Base-by-base conservation (phyloP, 2,888 invertebrate species). In the Thyatira batis region DNA sequence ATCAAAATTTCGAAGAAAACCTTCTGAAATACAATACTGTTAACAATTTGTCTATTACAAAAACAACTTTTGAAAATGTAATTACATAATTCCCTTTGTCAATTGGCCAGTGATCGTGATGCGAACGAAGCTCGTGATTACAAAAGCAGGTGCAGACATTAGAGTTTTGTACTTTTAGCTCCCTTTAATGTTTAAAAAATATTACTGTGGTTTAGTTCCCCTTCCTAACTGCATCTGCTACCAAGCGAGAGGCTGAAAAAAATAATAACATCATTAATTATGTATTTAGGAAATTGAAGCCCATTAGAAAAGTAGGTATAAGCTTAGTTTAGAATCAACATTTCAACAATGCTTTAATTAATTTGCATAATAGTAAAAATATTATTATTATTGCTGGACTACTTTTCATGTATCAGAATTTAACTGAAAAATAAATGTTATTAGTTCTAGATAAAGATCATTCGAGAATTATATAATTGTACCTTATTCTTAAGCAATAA, bases 151-250 rank as follows among this genome's bases (percentile, higher is more conserved):
- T 75, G 72, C 51, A 8, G 49, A 53, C 53, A 52, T 39, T 39
- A 53, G 33, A 65, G 64, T 50, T 76, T 81, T 80, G 80, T 82
- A 81, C 80, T 80, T 73, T 68, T 61, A 60, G 62, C 67, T 64
- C 48, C 63, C 63, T 55, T 39, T 20, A 48, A 48, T 13, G 54
- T 67, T 63, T 60, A 60, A 62, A 59, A 55, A 57, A 56, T 61
- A 54, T 53, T 53, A 56, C 45, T 50, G 50, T 59, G 61, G 49
- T 71, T 84, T 88, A 90, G 59, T 86, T 76, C 67, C 68, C 73
- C 80, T 89, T 91, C 65, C 81, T 78, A 55, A 89, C 73, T 55
- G 76, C 82, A 58, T 89, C 89, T 55, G 82, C 73, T 67, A 90
- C 84, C 60, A 84, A 58, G 67, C 86, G 88, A 61, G 78, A 64